These are phyloP conservation scores for Acrobasis suavella DNA, from an alignment of 2,888 invertebrate species.

Conservation along the genomic window DNA sequence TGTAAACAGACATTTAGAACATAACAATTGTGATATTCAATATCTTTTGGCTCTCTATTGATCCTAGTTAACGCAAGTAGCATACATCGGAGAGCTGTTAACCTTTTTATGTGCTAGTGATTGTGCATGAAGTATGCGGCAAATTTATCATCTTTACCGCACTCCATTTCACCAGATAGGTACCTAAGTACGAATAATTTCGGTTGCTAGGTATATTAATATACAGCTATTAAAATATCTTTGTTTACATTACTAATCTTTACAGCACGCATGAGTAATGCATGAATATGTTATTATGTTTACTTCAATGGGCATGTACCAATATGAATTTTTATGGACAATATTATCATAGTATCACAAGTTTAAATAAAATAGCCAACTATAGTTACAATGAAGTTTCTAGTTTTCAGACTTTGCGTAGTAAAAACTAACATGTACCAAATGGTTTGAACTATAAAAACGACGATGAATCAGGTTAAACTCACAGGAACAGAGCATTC, in stretches of 20 bases:
- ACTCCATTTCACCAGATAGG: not conserved
- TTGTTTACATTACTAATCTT: conserved; percentile 15
- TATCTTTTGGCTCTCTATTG: conserved; percentile 1
- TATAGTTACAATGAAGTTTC: not conserved
- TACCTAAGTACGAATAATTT: not conserved
- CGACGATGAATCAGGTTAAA: not conserved
- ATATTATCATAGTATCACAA: not conserved
- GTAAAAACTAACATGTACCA: not conserved
- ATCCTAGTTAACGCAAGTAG: conserved; percentile 8
- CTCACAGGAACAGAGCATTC: not conserved
- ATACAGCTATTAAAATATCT: not conserved
- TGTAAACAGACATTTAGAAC: conserved; percentile 13
- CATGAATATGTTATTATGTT: not conserved
- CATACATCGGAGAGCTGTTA: conserved; percentile 7
- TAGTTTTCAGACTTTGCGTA: not conserved
- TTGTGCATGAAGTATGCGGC: not conserved
- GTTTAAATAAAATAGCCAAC: not conserved
- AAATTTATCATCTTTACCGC: not conserved
- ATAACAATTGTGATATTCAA: not conserved
- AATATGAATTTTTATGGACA: not conserved
- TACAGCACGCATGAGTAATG: conserved; percentile 8
- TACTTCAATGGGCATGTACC: conserved; percentile 1
- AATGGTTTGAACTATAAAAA: not conserved
- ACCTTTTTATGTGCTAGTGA: conserved; percentile 5
- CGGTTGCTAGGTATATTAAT: not conserved